A percentile compares a stretch with the other conserved stretches of the same genome.
Evolutionary conservation across 2,888 invertebrate species (phyloP).

Genomic region (Tetanocera ferruginea): DNA sequence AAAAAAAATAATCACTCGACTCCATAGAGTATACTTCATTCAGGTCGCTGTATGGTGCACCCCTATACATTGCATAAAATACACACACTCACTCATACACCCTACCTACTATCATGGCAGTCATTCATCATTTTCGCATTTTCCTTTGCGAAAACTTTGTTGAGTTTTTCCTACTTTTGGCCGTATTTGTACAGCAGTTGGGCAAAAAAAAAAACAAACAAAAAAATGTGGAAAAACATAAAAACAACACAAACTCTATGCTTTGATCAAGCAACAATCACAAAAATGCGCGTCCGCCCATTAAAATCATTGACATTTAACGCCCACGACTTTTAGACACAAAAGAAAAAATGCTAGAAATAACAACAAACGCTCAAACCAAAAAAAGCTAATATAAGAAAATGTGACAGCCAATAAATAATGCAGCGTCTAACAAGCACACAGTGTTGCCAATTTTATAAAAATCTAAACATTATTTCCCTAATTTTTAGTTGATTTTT

Average conservation of each 20-base stretch:
- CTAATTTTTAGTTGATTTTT: too few relatives aligned
- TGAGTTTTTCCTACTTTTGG: constrained; percentile 6
- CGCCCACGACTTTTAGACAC: constrained; percentile 45
- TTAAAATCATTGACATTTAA: constrained; percentile 65
- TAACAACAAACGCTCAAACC: neutral
- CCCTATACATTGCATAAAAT: constrained; percentile 19
- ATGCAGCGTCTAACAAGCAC: neutral
- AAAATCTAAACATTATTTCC: too few relatives aligned
- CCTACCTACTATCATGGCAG: neutral
- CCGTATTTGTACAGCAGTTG: constrained; percentile 5
- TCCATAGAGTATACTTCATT: too few relatives aligned
- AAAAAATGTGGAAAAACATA: too few relatives aligned
- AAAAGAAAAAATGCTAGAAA: neutral
- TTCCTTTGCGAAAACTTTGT: constrained; percentile 28
- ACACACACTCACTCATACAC: neutral
- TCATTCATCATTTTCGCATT: constrained; percentile 41
- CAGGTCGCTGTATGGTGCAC: neutral
- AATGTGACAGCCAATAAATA: neutral
- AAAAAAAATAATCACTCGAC: neutral
- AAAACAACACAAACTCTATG: neutral
- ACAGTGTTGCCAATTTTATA: neutral
- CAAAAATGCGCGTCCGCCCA: constrained; percentile 60
- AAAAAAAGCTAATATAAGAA: neutral
- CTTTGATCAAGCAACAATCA: constrained; percentile 57
- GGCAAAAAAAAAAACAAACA: constrained; percentile 6